phyloP scores from a whole-genome alignment of 2,888 invertebrate species.

The Chalcis sispes region DNA sequence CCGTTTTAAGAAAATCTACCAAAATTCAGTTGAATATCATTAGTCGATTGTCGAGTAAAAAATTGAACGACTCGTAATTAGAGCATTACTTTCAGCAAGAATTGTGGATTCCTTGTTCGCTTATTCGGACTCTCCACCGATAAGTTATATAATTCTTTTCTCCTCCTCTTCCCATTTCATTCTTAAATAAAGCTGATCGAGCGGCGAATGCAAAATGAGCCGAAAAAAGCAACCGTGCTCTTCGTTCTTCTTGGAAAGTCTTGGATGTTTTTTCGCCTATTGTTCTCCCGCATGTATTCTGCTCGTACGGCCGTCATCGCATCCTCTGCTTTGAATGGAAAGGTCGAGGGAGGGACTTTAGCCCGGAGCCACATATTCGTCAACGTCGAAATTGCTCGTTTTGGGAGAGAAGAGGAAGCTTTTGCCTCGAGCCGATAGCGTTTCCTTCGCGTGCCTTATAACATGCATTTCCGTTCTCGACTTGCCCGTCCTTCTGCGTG shows the following conservation, averaged over 20 bases:
- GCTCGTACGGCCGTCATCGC: background rate
- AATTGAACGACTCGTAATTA: constrained; percentile 17
- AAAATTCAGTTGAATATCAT: constrained; percentile 26
- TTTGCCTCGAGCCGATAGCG: background rate
- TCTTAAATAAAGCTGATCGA: constrained; percentile 33
- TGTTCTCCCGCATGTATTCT: constrained; percentile 35
- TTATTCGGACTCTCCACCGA: background rate
- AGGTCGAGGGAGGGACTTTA: background rate
- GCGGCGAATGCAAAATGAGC: constrained; percentile 38
- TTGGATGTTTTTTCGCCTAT: constrained; percentile 10
- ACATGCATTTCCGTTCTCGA: constrained; percentile 69
- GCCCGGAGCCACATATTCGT: background rate
- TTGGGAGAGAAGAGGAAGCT: background rate
- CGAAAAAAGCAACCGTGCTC: constrained; percentile 33
- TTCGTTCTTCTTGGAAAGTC: constrained; percentile 24
- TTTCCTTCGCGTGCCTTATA: constrained; percentile 58
- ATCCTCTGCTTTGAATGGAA: background rate
- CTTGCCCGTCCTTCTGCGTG: constrained; percentile 17
- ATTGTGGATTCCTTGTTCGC: constrained; percentile 16
- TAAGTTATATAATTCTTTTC: background rate
- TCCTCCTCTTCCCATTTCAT: constrained; percentile 3
- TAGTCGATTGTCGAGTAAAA: constrained; percentile 5
- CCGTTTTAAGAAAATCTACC: constrained; percentile 9
- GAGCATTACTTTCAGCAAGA: background rate
- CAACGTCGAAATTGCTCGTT: background rate